Evolutionary conservation across 92 coral and sea anemone genomes (phyloP).

Genomic region (Epizoanthus scotinus): DNA sequence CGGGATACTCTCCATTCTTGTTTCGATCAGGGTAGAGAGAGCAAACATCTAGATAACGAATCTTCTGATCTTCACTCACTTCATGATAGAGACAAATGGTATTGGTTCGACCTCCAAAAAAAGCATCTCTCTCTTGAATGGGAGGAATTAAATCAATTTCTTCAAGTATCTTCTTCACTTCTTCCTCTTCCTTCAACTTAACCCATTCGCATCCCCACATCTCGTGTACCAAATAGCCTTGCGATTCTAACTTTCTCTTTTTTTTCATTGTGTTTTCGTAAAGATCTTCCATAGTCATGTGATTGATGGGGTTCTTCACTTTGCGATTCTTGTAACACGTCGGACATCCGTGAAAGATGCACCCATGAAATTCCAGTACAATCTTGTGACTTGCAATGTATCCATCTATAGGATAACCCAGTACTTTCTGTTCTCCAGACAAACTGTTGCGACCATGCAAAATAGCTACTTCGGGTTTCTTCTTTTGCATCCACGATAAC

Average conservation of each 20-base stretch:
- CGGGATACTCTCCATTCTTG: not conserved
- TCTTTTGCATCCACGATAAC: not conserved
- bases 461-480: not conserved
- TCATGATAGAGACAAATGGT: too few relatives aligned
- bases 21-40: not conserved
- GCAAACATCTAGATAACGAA: too few relatives aligned
- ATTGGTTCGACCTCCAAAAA: too few relatives aligned
- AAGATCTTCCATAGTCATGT: not conserved
- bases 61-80: too few relatives aligned
- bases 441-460: not conserved
- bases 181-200: too few relatives aligned
- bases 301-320: not conserved
- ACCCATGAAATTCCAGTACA: not conserved
- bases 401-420: constrained; percentile 4
- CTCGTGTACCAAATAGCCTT: not conserved
- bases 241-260: not conserved
- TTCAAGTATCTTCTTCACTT: too few relatives aligned
- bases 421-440: not conserved
- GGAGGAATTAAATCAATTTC: too few relatives aligned
- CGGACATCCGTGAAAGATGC: not conserved
- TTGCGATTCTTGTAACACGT: not conserved
- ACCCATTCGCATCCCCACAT: too few relatives aligned
- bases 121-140: too few relatives aligned
- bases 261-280: not conserved
- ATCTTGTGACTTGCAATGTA: not conserved